phyloP scores from a whole-genome alignment of 2,797 vertebrate species.

The Paguma larvata region DNA sequence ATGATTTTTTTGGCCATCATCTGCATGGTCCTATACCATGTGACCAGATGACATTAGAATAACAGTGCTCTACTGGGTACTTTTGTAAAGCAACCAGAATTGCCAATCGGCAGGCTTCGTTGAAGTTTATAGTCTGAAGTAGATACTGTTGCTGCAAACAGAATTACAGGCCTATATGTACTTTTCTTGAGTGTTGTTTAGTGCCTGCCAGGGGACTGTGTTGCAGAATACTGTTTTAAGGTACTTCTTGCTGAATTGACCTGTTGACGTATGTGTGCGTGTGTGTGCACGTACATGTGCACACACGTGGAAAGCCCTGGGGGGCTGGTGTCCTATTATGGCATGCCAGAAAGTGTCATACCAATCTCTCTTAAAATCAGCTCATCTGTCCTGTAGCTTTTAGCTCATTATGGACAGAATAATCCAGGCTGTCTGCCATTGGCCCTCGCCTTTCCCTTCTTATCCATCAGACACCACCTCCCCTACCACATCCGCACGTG shows the following conservation, averaged over 20 bases:
- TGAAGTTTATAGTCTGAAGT: conserved; percentile 32
- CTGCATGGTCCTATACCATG: neutral
- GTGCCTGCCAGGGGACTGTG: neutral
- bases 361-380: conserved; percentile 43
- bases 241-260: conserved; percentile 17
- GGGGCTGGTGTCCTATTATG: neutral
- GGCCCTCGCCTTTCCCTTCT: neutral
- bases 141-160: conserved; percentile 14
- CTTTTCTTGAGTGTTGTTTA: neutral
- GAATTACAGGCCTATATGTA: neutral
- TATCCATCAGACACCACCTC: neutral
- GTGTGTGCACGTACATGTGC: neutral
- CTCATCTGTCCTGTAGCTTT: neutral
- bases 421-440: neutral
- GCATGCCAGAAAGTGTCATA: neutral
- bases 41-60: conserved; percentile 19
- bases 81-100: conserved; percentile 58
- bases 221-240: conserved; percentile 23
- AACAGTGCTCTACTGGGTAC: neutral
- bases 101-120: neutral
- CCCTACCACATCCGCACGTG: fast-evolving
- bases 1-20: neutral
- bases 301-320: neutral
- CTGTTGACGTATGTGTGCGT: neutral
- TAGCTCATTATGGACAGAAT: neutral